These are phyloP conservation scores for Hippocampus guttulatus DNA, from an alignment of 2,113 vertebrate genomes.

Conservation along the genomic window DNA sequence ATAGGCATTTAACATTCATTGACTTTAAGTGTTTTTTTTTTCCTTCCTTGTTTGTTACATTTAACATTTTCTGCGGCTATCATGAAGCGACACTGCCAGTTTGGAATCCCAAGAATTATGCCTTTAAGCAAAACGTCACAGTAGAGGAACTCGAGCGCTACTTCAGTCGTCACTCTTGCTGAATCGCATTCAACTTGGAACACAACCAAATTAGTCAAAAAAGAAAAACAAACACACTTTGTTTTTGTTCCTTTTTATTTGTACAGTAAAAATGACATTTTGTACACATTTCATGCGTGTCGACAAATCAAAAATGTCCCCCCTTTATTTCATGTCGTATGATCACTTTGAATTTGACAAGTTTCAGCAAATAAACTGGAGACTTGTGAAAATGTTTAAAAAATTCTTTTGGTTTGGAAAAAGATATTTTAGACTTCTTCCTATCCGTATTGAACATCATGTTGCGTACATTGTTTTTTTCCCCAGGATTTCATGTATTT, in stretches of 20 bases:
- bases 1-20: too few relatives aligned
- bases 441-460: neutral
- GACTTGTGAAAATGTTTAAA: neutral
- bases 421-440: neutral
- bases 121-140: neutral
- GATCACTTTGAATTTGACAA: neutral
- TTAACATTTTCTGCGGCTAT: neutral
- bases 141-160: neutral
- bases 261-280: conserved; percentile 72
- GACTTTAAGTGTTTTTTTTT: neutral
- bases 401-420: too few relatives aligned
- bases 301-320: neutral
- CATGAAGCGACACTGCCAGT: neutral
- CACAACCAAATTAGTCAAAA: neutral
- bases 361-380: conserved; percentile 32
- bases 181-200: neutral
- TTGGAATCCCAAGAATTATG: neutral
- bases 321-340: neutral
- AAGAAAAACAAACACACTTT: neutral
- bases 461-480: neutral
- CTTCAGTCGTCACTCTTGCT: neutral
- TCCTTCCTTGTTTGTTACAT: neutral
- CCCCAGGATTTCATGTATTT: neutral
- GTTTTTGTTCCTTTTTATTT: conserved; percentile 57
- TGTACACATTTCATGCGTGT: conserved; percentile 57